phyloP scores from a whole-genome alignment of 2,797 vertebrate genomes.

The Helarctos malayanus region DNA sequence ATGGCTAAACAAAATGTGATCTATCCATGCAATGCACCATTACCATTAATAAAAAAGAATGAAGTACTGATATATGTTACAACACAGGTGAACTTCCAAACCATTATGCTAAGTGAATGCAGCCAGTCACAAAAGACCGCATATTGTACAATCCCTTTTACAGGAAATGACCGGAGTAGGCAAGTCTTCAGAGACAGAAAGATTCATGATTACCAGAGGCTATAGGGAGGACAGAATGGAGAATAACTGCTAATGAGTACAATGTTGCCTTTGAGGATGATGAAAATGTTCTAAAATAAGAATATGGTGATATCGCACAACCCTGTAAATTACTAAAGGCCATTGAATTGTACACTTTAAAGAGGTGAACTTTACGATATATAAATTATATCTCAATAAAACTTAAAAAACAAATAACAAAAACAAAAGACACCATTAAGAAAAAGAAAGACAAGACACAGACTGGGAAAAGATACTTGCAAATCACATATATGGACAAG shows the following conservation, averaged over 20 bases:
- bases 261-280: background rate
- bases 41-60: background rate
- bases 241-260: background rate
- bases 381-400: background rate
- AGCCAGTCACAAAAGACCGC: background rate
- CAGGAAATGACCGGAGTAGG: background rate
- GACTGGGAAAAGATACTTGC: background rate
- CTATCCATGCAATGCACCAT: background rate
- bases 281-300: conserved; percentile 7
- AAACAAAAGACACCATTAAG: background rate
- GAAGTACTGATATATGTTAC: background rate
- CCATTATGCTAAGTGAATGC: background rate
- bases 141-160: background rate
- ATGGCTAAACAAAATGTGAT: background rate
- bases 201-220: background rate
- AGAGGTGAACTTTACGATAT: background rate
- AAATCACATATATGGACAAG: background rate
- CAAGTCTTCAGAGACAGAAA: background rate
- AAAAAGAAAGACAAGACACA: conserved; percentile 14
- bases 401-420: background rate
- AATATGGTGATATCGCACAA: background rate
- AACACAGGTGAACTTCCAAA: background rate
- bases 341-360: background rate
- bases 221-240: background rate
- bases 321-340: background rate